Conservation (phyloP, 2,797 vertebrate species). For the Anabas testudineus region DNA sequence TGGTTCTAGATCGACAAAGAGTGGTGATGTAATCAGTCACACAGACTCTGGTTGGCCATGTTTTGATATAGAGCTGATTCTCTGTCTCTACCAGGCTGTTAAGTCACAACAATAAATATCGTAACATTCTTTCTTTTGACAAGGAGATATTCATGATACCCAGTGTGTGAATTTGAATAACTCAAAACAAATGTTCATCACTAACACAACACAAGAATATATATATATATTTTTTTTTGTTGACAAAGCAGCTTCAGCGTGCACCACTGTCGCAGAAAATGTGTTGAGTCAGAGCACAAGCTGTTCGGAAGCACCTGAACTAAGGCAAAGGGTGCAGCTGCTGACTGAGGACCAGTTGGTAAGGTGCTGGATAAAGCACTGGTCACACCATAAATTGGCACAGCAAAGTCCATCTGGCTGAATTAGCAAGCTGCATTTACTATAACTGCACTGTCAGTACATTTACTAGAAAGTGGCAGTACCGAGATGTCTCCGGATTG, state of each 20-base stretch:
- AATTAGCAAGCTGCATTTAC: background rate
- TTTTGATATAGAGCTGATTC: constrained; percentile 11
- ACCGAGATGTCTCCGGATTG: background rate
- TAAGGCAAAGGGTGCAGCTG: too few species aligned
- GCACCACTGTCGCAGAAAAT: too few species aligned
- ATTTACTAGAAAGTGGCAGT: background rate
- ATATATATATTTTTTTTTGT: too few species aligned
- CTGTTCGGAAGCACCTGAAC: too few species aligned
- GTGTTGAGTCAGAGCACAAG: too few species aligned
- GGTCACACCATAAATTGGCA: too few species aligned
- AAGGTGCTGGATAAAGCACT: too few species aligned
- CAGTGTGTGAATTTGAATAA: background rate
- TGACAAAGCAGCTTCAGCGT: too few species aligned
- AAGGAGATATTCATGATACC: background rate
- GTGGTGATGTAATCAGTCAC: constrained; percentile 19
- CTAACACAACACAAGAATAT: too few species aligned
- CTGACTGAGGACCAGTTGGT: too few species aligned
- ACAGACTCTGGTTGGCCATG: background rate
- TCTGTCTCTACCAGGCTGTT: background rate
- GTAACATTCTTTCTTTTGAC: background rate
- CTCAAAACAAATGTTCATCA: background rate
- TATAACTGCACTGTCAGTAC: background rate
- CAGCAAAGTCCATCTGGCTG: too few species aligned
- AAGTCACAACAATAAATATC: background rate
- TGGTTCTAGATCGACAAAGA: constrained; percentile 20